These are phyloP conservation scores for Stictocephala bisonia DNA, from an alignment of 2,888 invertebrate species.

Conservation along the genomic window DNA sequence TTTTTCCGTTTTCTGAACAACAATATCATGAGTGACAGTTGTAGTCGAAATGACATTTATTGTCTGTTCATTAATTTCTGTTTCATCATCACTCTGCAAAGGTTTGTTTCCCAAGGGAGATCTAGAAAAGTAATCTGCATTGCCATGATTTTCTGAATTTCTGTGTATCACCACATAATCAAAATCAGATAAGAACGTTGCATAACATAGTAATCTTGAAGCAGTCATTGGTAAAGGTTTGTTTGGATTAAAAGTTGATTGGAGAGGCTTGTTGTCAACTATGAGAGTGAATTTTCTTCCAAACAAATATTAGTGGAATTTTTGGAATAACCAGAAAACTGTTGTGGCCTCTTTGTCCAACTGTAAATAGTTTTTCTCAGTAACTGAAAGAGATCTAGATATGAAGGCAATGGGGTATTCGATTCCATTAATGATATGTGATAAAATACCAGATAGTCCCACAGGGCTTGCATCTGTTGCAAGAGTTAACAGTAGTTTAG, in stretches of 20 bases:
- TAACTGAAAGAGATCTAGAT: not conserved
- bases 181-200: no score
- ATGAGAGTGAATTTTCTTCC: constrained; percentile 43
- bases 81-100: no score
- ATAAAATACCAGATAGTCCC: constrained; percentile 32
- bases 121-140: no score
- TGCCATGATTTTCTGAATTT: no score
- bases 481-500: constrained; percentile 26
- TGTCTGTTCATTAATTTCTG: no score
- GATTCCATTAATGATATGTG: constrained; percentile 28
- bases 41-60: no score
- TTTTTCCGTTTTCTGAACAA: no score
- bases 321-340: not conserved
- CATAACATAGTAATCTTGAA: no score
- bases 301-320: constrained; percentile 34
- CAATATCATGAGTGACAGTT: no score
- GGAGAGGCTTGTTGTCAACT: constrained; percentile 44
- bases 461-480: constrained; percentile 46
- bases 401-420: constrained; percentile 36
- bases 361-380: not conserved
- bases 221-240: no score
- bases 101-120: no score
- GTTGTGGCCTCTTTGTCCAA: constrained; percentile 11
- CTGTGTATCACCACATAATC: no score
- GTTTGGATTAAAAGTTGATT: constrained; percentile 24